Conservation (phyloP, 1,140 invertebrate species). For the Odontomachus brunneus region DNA sequence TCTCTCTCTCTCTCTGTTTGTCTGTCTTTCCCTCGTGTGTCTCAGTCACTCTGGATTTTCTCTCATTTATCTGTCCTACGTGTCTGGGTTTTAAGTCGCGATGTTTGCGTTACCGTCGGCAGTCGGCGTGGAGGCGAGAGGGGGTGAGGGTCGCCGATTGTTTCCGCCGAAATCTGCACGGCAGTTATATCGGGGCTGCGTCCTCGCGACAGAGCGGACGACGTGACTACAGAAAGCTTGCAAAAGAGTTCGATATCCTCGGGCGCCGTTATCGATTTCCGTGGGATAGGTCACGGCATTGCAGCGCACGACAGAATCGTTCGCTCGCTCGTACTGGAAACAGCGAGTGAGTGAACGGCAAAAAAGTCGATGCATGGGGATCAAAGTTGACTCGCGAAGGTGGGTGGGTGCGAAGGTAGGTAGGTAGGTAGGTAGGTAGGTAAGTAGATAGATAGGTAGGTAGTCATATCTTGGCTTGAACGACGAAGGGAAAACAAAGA, state of each 20-base stretch:
- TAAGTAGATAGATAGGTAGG: slow-evolving; percentile 27
- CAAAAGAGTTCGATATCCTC: slow-evolving; percentile 69
- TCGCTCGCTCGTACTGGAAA: not conserved
- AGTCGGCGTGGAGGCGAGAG: not conserved
- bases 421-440: too few species aligned
- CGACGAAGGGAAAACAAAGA: too few species aligned
- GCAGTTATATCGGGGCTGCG: slow-evolving; percentile 21
- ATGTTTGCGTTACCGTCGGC: too few species aligned
- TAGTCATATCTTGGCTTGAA: slow-evolving; percentile 10
- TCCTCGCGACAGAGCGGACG: slow-evolving; percentile 54
- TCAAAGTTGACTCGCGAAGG: slow-evolving; percentile 62
- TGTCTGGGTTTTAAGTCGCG: too few species aligned
- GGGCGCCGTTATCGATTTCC: slow-evolving; percentile 67
- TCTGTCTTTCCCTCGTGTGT: not conserved
- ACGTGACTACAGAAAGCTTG: slow-evolving; percentile 53
- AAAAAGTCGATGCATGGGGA: slow-evolving; percentile 41
- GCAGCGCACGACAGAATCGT: slow-evolving; percentile 48
- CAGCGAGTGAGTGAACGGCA: not conserved
- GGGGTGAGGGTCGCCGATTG: too few species aligned
- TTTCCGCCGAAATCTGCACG: slow-evolving; percentile 46
- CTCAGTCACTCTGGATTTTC: too few species aligned
- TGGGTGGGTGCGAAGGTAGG: slow-evolving; percentile 9
- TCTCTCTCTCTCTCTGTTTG: not conserved
- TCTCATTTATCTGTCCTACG: too few species aligned
- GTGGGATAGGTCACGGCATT: slow-evolving; percentile 67